Conservation (phyloP, 2,113 vertebrate genomes). For the Grantiella picta region DNA sequence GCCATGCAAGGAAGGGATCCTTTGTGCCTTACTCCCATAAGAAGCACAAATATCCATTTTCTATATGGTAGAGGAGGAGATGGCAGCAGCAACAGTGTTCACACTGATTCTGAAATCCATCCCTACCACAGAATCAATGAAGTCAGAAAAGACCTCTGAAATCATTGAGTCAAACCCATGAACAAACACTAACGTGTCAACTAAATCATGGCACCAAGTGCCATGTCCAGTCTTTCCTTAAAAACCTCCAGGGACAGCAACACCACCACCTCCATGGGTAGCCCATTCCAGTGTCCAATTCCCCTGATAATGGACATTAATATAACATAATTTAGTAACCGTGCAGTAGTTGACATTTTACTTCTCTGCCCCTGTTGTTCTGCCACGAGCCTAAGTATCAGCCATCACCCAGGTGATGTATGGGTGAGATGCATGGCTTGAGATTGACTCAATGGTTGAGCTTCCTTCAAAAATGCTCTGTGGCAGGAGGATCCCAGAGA, state of each 20-base stretch:
- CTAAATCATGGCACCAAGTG: neutral
- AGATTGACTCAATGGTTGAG: neutral
- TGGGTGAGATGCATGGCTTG: neutral
- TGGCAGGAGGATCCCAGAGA: neutral
- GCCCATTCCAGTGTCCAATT: neutral
- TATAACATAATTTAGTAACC: neutral
- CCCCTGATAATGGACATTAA: too few relatives aligned
- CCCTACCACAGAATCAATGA: neutral
- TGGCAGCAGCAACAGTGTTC: neutral
- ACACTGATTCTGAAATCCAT: neutral
- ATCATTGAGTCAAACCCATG: accelerated
- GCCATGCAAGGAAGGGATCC: neutral
- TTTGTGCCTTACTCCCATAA: neutral
- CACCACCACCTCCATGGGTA: too few relatives aligned
- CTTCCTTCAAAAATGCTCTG: neutral
- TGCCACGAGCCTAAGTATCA: neutral
- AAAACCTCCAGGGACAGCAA: neutral
- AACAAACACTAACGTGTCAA: accelerated
- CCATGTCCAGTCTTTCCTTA: neutral
- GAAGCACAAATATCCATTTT: neutral
- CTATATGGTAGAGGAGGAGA: neutral
- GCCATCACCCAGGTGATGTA: neutral
- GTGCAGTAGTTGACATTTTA: neutral
- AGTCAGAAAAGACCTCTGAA: neutral
- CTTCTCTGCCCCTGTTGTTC: neutral